These are phyloP conservation scores for Tetrax tetrax DNA, from an alignment of 2,113 vertebrate species.

Conservation along the genomic window DNA sequence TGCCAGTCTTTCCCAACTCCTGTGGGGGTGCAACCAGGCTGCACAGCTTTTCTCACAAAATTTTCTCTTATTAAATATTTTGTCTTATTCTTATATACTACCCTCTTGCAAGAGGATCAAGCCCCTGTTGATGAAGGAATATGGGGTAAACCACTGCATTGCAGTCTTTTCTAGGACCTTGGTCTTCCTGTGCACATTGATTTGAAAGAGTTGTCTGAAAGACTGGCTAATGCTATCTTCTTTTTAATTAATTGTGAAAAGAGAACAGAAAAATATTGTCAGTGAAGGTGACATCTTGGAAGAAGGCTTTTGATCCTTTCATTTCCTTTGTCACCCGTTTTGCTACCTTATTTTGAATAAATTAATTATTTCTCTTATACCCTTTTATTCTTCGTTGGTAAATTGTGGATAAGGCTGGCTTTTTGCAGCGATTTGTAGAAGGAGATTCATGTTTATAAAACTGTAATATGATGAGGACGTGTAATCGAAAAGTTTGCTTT, in stretches of 20 bases:
- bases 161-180: slow-evolving; percentile 14
- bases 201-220: neutral
- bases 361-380: neutral
- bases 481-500: neutral
- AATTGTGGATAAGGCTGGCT: neutral
- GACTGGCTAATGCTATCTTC: neutral
- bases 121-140: neutral
- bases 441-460: neutral
- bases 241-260: neutral
- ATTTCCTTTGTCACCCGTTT: neutral
- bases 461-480: neutral
- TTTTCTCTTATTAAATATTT: neutral
- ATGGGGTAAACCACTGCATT: slow-evolving; percentile 6
- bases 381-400: neutral
- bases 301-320: neutral
- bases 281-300: neutral
- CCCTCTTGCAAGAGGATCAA: neutral
- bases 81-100: neutral
- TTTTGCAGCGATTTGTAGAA: neutral
- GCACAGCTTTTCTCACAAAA: neutral
- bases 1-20: neutral
- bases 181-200: neutral
- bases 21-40: neutral
- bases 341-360: neutral
- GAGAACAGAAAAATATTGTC: neutral